A percentile compares a stretch with the other conserved stretches of the same genome.
phyloP scores from a whole-genome alignment of 2,888 invertebrate genomes.

The Thymelicus acteon region DNA sequence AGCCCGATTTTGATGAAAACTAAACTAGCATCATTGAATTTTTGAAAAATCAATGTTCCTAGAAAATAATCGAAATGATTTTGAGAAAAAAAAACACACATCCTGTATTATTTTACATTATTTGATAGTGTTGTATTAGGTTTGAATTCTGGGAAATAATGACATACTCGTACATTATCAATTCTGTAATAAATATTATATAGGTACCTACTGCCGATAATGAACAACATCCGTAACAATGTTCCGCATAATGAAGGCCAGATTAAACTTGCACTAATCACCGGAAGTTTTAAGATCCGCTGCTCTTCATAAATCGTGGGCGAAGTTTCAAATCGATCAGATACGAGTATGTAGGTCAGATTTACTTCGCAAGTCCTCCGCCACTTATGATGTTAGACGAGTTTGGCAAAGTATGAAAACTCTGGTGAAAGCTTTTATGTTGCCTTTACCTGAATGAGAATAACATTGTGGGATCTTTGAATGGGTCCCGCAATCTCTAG shows the following conservation, averaged over 20 bases:
- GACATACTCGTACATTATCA: too few species aligned
- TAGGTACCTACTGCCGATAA: background rate
- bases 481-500: background rate
- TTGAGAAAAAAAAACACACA: too few species aligned
- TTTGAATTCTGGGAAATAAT: too few species aligned
- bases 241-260: background rate
- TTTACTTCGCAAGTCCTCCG: constrained; percentile 16
- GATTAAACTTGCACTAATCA: constrained; percentile 18
- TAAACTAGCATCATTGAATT: too few species aligned
- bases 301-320: constrained; percentile 20
- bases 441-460: background rate
- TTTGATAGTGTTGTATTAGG: too few species aligned
- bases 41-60: too few species aligned
- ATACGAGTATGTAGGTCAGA: constrained; percentile 22
- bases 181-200: too few species aligned
- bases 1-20: too few species aligned
- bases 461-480: background rate
- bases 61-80: too few species aligned
- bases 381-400: constrained; percentile 12
- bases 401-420: background rate
- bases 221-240: background rate
- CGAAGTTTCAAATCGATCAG: constrained; percentile 22
- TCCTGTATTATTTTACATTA: too few species aligned
- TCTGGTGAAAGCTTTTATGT: constrained; percentile 2
- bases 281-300: constrained; percentile 12